These are phyloP conservation scores for Euphonia xanthogaster DNA, from an alignment of 2,797 vertebrate species.

Conservation along the genomic window DNA sequence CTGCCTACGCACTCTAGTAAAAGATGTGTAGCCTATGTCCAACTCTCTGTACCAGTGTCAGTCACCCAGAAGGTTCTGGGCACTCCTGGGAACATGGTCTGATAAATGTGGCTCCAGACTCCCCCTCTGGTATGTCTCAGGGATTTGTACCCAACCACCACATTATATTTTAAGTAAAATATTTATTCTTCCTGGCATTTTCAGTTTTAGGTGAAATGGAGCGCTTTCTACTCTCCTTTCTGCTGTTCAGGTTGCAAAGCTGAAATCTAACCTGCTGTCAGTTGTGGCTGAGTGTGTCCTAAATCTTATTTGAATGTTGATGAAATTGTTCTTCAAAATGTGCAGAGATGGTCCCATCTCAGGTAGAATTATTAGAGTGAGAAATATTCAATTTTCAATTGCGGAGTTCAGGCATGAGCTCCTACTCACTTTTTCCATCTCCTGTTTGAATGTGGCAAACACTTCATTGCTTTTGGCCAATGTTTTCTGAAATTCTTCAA, in stretches of 20 bases:
- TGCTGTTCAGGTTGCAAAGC: background rate
- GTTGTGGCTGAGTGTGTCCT: rapidly evolving
- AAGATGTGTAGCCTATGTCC: background rate
- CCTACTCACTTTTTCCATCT: constrained; percentile 93
- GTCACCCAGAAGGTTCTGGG: background rate
- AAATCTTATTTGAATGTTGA: background rate
- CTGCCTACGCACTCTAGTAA: background rate
- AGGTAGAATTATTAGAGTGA: constrained; percentile 7
- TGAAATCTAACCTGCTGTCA: background rate
- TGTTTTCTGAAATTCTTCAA: constrained; percentile 95
- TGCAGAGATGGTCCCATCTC: background rate
- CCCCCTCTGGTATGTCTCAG: background rate
- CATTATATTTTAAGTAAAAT: background rate
- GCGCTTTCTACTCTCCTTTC: background rate
- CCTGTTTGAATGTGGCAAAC: constrained; percentile 90
- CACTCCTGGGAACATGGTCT: background rate
- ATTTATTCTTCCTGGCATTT: background rate
- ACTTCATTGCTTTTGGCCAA: constrained; percentile 96
- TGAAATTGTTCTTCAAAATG: constrained; percentile 8
- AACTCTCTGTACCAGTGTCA: background rate
- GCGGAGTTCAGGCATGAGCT: background rate
- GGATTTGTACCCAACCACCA: background rate
- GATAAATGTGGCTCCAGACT: background rate
- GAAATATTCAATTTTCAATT: background rate
- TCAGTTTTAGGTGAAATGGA: background rate